A percentile compares a stretch with the other conserved stretches of the same genome.
These are phyloP conservation scores for Anoplius nigerrimus DNA, from an alignment of 2,888 invertebrate genomes.

Conservation along the genomic window DNA sequence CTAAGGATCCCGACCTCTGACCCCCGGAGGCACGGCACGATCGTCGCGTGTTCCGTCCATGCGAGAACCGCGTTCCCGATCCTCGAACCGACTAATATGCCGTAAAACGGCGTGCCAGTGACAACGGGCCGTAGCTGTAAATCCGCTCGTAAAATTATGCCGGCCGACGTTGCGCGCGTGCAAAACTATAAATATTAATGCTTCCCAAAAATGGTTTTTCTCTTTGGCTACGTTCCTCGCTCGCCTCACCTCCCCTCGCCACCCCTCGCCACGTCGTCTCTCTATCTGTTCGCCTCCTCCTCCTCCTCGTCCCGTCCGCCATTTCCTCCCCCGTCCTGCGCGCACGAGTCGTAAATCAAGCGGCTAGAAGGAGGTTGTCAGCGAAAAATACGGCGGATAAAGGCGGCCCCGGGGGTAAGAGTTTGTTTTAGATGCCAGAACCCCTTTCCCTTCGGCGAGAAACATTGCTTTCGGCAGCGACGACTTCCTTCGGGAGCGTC, in stretches of 20 bases:
- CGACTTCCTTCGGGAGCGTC: slow-evolving; percentile 39
- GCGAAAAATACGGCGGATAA: slow-evolving; percentile 72
- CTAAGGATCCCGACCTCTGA: slow-evolving; percentile 26
- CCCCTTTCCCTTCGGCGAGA: slow-evolving; percentile 46
- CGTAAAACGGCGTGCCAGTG: slow-evolving; percentile 55
- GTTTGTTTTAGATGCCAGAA: slow-evolving; percentile 70
- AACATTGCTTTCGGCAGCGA: slow-evolving; percentile 50
- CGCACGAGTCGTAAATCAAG: slow-evolving; percentile 69
- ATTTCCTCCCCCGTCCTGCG: slow-evolving; percentile 53
- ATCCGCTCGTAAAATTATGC: slow-evolving; percentile 71
- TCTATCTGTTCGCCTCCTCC: slow-evolving; percentile 45
- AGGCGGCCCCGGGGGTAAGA: slow-evolving; percentile 63
- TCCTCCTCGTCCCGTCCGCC: slow-evolving; percentile 39
- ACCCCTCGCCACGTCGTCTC: slow-evolving; percentile 39
- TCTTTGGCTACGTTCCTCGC: slow-evolving; percentile 51
- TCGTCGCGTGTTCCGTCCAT: slow-evolving; percentile 5
- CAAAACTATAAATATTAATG: slow-evolving; percentile 74
- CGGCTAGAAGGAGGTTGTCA: slow-evolving; percentile 71
- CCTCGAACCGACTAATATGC: slow-evolving; percentile 39
- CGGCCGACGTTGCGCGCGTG: slow-evolving; percentile 58
- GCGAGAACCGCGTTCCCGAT: slow-evolving; percentile 23
- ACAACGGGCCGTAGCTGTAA: slow-evolving; percentile 66
- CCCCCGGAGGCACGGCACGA: background rate
- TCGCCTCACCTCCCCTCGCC: slow-evolving; percentile 47
- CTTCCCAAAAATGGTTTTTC: slow-evolving; percentile 66